These are phyloP conservation scores for Bothrops alternatus DNA, from an alignment of 2,797 vertebrate genomes.

Conservation along the genomic window DNA sequence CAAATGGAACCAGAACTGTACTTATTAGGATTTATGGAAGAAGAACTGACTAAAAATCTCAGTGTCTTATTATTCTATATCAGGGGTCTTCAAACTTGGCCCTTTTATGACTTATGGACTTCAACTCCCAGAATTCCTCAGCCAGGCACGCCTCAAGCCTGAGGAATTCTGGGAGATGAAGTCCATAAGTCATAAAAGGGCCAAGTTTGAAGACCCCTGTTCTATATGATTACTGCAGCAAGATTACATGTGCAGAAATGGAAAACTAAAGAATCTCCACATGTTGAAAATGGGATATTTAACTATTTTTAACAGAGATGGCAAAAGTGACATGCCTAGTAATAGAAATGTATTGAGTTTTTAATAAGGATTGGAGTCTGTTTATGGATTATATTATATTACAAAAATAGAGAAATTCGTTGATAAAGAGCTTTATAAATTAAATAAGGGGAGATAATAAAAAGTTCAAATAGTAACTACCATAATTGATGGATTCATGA, in stretches of 20 bases:
- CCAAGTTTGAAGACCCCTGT: too few species aligned
- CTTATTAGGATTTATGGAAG: background rate
- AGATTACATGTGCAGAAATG: background rate
- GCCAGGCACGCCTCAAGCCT: too few species aligned
- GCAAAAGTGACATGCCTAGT: background rate
- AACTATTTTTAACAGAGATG: background rate
- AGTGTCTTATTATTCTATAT: background rate
- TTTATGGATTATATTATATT: background rate
- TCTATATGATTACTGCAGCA: background rate
- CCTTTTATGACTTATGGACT: too few species aligned
- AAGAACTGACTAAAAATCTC: background rate
- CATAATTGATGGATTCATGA: background rate
- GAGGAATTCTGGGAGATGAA: too few species aligned
- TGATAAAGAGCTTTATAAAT: background rate
- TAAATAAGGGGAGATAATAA: background rate
- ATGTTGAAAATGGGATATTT: background rate
- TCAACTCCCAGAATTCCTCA: too few species aligned
- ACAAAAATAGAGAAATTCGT: background rate
- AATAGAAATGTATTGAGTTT: background rate
- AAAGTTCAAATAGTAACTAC: background rate
- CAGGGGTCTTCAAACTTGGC: too few species aligned
- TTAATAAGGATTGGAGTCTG: background rate
- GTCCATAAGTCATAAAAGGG: too few species aligned
- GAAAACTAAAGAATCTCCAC: background rate
- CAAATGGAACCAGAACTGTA: background rate